Base-by-base conservation (phyloP, 2,888 invertebrate genomes). In the Sminthurides aquaticus region DNA sequence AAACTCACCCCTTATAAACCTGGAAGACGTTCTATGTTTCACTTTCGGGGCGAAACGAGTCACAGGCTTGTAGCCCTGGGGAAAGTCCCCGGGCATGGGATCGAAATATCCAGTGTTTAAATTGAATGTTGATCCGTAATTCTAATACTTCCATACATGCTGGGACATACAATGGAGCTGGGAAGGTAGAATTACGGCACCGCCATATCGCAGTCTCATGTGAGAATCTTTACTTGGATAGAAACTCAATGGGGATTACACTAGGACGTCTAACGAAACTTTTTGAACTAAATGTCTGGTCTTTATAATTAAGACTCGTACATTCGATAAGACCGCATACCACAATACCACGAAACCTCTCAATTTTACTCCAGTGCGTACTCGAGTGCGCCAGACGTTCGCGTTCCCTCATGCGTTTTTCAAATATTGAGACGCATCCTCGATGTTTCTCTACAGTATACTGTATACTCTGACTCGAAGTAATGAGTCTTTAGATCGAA, bases 211-310 rank as follows among this genome's bases (percentile, higher is more conserved):
- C 64, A 73, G 72, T 69, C 54, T 58, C 69, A 73, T 73, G 72
- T 71, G 72, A 71, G 15, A 67, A 70, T 65, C 71, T 59, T 55
- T 34, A 27, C n/a, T 28, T 64, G 26, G 59, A 62, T 55, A 62
- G 64, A 70, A 71, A 73, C 72, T 61, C 67, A 73, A 73, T 73
- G 72, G 72, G 72, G 72, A 73, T 73, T 73, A 73, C 72, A 69
- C 60, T 69, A 66, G 67, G 48, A 63, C 69, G 62, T 61, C 61
- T 43, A 65, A 60, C 66, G 61, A 58, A 62, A 65, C 64, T 49
- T 70, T 71, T 69, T 68, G 49, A 20, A 49, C 11, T 18, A n/a
- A 52, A n/a, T n/a, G n/a, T n/a, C n/a, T n/a, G n/a, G n/a, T n/a
- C n/a, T n/a, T n/a, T n/a, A n/a, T n/a, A n/a, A n/a, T n/a, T n/a